phyloP scores from a whole-genome alignment of 2,888 invertebrate genomes.

The Scrobipalpa atriplicella region DNA sequence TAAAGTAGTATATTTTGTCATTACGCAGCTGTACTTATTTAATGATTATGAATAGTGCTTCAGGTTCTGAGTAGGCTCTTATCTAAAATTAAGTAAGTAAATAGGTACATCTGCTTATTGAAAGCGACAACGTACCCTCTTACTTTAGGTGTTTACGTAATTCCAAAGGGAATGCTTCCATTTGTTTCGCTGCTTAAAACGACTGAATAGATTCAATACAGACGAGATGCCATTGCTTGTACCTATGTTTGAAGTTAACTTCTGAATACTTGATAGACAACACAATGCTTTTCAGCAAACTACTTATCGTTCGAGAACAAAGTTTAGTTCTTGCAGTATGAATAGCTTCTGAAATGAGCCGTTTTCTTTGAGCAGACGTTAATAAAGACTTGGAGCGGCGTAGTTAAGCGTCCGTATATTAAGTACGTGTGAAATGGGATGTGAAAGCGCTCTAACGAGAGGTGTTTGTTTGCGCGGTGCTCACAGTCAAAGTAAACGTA shows the following conservation, averaged over 20 bases:
- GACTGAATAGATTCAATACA: conserved; percentile 6
- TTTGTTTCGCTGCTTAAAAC: conserved; percentile 11
- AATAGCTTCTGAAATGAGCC: conserved; percentile 9
- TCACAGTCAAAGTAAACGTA: conserved; percentile 7
- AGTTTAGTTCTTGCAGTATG: conserved; percentile 7
- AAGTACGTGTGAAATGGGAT: conserved; percentile 19
- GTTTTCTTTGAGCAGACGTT: conserved; percentile 12
- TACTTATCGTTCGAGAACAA: conserved; percentile 1
- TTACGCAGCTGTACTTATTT: background rate
- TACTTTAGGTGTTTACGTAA: conserved; percentile 7
- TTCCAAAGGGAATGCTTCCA: conserved; percentile 5
- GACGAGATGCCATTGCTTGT: background rate
- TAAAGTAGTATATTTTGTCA: background rate
- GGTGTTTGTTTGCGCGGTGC: conserved; percentile 19
- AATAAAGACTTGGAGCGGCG: conserved; percentile 4
- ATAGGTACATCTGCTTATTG: background rate
- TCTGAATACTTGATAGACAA: conserved; percentile 7
- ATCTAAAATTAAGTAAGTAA: background rate
- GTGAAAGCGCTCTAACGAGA: conserved; percentile 18
- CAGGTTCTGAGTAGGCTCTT: background rate
- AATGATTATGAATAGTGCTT: background rate
- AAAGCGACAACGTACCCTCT: conserved; percentile 11
- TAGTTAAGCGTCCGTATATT: conserved; percentile 12
- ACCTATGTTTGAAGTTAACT: conserved; percentile 1
- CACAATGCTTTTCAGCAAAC: conserved; percentile 7